Percentiles rank a stretch among this genome's conserved stretches.
Evolutionary conservation across 92 coral and sea anemone species (phyloP).

Genomic region (Palythoa heliodiscus): DNA sequence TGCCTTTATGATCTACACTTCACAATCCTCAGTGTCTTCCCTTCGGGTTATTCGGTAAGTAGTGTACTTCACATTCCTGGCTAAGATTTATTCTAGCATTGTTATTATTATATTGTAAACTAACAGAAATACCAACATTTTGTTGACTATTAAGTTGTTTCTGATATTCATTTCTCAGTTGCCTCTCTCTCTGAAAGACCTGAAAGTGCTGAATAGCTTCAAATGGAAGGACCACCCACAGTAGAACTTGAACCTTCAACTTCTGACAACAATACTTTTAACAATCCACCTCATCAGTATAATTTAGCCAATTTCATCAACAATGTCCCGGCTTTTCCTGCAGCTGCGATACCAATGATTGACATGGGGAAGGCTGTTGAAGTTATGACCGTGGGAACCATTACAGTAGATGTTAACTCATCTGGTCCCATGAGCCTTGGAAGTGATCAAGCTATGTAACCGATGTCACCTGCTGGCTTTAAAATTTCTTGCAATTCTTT

Average conservation of each 20-base stretch:
- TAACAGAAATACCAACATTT: neutral
- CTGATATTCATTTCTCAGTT: slow-evolving; percentile 15
- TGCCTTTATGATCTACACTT: neutral
- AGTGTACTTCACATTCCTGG: neutral
- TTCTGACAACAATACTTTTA: neutral
- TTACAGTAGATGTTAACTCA: slow-evolving; percentile 34
- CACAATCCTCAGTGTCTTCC: neutral
- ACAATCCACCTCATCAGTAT: neutral
- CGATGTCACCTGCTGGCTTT: slow-evolving; percentile 38
- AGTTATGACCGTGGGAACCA: neutral
- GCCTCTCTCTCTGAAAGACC: slow-evolving; percentile 11
- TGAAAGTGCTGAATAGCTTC: slow-evolving; percentile 47
- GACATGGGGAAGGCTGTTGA: neutral
- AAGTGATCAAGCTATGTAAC: slow-evolving; percentile 36
- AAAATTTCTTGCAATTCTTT: slow-evolving; percentile 37
- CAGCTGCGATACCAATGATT: neutral
- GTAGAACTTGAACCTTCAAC: slow-evolving; percentile 6
- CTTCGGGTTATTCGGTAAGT: neutral
- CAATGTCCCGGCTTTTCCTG: neutral
- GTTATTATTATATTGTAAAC: neutral
- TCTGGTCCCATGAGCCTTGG: slow-evolving; percentile 21
- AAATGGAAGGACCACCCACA: slow-evolving; percentile 32
- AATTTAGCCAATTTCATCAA: neutral
- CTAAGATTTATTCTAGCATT: no score
- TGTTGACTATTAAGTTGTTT: neutral